Conservation (phyloP, 2,113 vertebrate species). For the Butorides virescens region DNA sequence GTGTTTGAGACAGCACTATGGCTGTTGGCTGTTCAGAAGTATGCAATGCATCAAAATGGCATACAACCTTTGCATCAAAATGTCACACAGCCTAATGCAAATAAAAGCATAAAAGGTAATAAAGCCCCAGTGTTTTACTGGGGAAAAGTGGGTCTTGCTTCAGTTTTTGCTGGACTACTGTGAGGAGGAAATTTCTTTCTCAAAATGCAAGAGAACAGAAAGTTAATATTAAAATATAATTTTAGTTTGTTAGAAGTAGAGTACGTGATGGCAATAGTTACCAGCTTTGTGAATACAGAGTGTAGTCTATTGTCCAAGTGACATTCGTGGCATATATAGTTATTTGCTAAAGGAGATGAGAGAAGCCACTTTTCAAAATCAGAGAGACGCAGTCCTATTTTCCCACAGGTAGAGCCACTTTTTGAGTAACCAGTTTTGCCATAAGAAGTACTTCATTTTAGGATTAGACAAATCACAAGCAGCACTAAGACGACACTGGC, state of each 20-base stretch:
- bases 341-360: not conserved
- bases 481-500: not conserved
- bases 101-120: not conserved
- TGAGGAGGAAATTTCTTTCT: not conserved
- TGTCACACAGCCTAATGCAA: not conserved
- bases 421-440: not conserved
- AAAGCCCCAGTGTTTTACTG: not conserved
- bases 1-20: not conserved
- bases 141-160: not conserved
- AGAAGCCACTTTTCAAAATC: not conserved
- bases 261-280: not conserved
- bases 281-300: not conserved
- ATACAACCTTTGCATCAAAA: not conserved
- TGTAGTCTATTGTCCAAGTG: not conserved
- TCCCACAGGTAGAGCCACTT: not conserved
- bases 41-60: not conserved
- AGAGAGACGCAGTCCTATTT: not conserved
- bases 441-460: not conserved
- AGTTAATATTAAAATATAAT: not conserved
- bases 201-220: not conserved
- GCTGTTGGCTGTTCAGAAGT: not conserved
- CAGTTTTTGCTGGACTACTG: not conserved
- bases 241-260: not conserved
- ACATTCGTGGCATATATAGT: not conserved
- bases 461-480: rapidly evolving